These are phyloP conservation scores for Orchestia grillus DNA, from an alignment of 1,140 invertebrate genomes.

Conservation along the genomic window DNA sequence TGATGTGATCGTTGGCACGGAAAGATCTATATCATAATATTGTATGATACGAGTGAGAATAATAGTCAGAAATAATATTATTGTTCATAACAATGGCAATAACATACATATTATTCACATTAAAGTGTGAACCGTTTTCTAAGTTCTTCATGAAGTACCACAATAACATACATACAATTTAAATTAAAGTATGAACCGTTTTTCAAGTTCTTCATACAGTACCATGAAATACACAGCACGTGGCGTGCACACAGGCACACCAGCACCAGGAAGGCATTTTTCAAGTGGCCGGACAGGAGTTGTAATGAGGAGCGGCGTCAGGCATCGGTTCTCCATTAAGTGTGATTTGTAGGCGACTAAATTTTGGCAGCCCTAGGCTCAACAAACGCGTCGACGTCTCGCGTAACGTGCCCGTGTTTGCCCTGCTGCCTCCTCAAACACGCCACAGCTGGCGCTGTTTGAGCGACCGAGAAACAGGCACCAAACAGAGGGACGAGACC, in stretches of 20 bases:
- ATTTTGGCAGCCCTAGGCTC: neutral
- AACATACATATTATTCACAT: no score
- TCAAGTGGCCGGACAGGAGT: neutral
- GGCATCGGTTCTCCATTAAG: neutral
- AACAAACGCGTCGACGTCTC: neutral
- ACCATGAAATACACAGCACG: no score
- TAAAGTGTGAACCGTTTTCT: no score
- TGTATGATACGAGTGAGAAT: no score
- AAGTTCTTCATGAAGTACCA: no score
- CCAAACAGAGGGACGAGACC: neutral
- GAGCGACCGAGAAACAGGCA: neutral
- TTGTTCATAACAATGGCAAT: no score
- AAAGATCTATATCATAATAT: no score
- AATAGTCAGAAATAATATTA: no score
- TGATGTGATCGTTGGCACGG: no score
- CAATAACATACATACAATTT: no score
- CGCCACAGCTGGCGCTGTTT: neutral
- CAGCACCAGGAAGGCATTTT: neutral
- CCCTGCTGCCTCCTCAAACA: neutral
- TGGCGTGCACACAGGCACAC: neutral
- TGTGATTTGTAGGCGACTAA: neutral
- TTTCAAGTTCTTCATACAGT: no score
- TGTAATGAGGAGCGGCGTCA: neutral
- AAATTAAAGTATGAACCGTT: no score
- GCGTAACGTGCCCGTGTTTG: neutral